phyloP scores from a whole-genome alignment of 2,113 vertebrate species.

The Trinectes maculatus region DNA sequence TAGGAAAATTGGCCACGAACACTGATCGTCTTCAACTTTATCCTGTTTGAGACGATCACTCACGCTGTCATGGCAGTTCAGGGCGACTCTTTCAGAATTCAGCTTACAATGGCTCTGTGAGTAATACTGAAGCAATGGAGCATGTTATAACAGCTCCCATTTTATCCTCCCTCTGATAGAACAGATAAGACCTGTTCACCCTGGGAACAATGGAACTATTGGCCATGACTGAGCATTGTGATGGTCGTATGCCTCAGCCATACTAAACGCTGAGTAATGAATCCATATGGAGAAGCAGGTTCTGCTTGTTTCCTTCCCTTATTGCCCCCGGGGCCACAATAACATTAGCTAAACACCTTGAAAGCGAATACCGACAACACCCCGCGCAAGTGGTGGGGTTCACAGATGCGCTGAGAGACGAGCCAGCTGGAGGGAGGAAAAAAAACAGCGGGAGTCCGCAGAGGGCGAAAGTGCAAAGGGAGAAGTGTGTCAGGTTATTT shows the following conservation, averaged over 20 bases:
- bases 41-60: slow-evolving; percentile 5
- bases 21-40: slow-evolving; percentile 1
- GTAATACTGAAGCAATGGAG: not conserved
- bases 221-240: not conserved
- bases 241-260: slow-evolving; percentile 10
- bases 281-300: slow-evolving; percentile 56
- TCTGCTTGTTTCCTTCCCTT: slow-evolving; percentile 13
- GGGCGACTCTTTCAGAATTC: not conserved
- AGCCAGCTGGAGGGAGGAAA: slow-evolving; percentile 56
- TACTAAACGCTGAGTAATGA: slow-evolving; percentile 19
- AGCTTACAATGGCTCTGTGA: not conserved
- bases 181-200: too few relatives aligned
- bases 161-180: too few relatives aligned
- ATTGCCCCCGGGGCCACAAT: slow-evolving; percentile 27
- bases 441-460: slow-evolving; percentile 2
- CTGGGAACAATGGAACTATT: slow-evolving; percentile 8
- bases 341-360: slow-evolving; percentile 58
- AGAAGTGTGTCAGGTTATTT: slow-evolving; percentile 45
- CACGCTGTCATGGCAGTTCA: slow-evolving; percentile 9
- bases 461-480: slow-evolving; percentile 9
- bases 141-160: slow-evolving; percentile 6
- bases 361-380: slow-evolving; percentile 58
- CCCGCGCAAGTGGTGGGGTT: slow-evolving; percentile 22
- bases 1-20: too few relatives aligned
- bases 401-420: slow-evolving; percentile 44